Evolutionary conservation across 2,113 vertebrate genomes (phyloP), one percentile per base, ranked within the genome.

Genomic region (Carollia perspicillata): DNA sequence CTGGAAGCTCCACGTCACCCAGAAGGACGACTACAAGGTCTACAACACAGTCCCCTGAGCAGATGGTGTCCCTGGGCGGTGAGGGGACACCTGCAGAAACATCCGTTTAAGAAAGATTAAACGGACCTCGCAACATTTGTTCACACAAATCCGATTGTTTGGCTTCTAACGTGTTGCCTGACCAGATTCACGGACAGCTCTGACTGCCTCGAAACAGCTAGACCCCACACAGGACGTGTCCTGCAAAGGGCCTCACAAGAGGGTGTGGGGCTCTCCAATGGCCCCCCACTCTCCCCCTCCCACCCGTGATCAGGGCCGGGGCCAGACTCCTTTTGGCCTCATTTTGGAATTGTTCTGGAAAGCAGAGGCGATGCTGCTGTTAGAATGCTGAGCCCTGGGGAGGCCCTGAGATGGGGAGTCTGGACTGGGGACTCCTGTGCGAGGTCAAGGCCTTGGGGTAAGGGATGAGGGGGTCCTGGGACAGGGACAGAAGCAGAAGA

Each of bases 1-100:
- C 4, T 99, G 99, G 99, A 99, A 99, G 94, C 95, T 99, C 88
- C 98, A 99, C 3, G 93, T 99, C 95, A 99, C 99, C 80, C 95
- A 98, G 89, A 75, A 98, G 89, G 98, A 98, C 8, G 98, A 99
- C 95, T 95, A 99, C 37, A 97, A 95, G 1, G 98, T 99, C 90
- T 99, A 99, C 97, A 99, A 98, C 96, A 98, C 97, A 0, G 98
- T 97, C 33, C 97, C 98, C 49, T 99, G 84, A 97, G 66, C 9
- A 40, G 26, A 0, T 17, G 8, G 23, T 4, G 6, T 14, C 53
- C 65, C 89, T 12, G 44, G 30, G 11, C 47, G 6, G 9, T 0
- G 35, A 40, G 2, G 20, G 42, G 47, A 0, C 26, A 1, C 55
- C 42, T 4, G 11, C 6, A 11, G 37, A 58, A 68, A 79, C n/a